These are phyloP conservation scores for Meliscaeva auricollis DNA, from an alignment of 2,888 invertebrate genomes.

Conservation along the genomic window DNA sequence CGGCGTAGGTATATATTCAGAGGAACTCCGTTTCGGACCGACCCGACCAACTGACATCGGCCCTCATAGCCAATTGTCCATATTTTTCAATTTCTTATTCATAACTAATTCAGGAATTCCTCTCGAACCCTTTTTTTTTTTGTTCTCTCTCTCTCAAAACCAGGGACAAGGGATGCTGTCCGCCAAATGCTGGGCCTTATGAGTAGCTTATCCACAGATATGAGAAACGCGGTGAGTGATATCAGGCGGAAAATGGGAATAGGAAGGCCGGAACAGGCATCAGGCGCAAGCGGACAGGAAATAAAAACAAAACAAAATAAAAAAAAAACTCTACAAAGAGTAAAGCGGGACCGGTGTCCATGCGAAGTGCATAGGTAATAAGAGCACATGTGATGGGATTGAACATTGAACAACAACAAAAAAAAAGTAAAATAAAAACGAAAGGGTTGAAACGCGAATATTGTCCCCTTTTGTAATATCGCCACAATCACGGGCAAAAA, in stretches of 20 bases:
- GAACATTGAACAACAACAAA: too few relatives aligned
- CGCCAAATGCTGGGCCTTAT: constrained; percentile 31
- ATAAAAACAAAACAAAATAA: constrained; percentile 61
- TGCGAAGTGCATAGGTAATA: constrained; percentile 73
- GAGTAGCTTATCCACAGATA: constrained; percentile 69
- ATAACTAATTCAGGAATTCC: constrained; percentile 77
- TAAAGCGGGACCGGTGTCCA: constrained; percentile 66
- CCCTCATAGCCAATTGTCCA: constrained; percentile 76
- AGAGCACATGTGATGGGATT: constrained; percentile 72
- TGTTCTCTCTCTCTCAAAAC: background rate
- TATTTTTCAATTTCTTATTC: constrained; percentile 77
- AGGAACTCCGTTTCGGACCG: constrained; percentile 50
- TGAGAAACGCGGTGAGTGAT: constrained; percentile 59
- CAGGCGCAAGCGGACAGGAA: constrained; percentile 51
- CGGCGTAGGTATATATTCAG: too few relatives aligned
- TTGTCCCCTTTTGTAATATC: constrained; percentile 74
- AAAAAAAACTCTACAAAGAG: constrained; percentile 41
- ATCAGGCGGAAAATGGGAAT: constrained; percentile 75
- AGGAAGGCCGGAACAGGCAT: constrained; percentile 59
- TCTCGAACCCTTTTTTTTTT: constrained; percentile 70
- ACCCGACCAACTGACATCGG: constrained; percentile 36
- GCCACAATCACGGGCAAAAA: constrained; percentile 71
- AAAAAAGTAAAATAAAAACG: constrained; percentile 30
- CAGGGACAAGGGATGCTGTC: constrained; percentile 52
- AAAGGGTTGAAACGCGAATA: constrained; percentile 74